Evolutionary conservation across 2,797 vertebrate species (phyloP).

Genomic region (Lophotriccus pileatus): DNA sequence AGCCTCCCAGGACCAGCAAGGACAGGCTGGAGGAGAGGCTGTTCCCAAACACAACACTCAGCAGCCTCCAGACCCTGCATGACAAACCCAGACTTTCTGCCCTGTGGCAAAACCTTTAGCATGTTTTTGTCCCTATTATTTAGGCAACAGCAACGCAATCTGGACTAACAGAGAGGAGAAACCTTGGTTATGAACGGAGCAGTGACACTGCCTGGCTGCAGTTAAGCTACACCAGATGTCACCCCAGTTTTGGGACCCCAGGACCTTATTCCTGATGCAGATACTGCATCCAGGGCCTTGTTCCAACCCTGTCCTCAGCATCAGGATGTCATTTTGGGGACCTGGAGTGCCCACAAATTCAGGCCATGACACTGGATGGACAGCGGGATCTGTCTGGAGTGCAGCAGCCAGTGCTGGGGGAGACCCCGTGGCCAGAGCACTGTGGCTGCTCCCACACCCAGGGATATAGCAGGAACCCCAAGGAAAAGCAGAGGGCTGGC

Average conservation of each 20-base stretch:
- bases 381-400: background rate
- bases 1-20: background rate
- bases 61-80: background rate
- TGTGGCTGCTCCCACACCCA: background rate
- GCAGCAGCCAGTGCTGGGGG: background rate
- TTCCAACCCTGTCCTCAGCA: background rate
- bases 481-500: background rate
- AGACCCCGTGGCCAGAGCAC: fast-evolving
- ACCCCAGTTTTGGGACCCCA: background rate
- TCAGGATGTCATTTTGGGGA: background rate
- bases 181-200: fast-evolving
- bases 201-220: fast-evolving
- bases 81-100: background rate
- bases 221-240: background rate
- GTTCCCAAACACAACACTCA: background rate
- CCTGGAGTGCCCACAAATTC: background rate
- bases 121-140: background rate
- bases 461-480: fast-evolving
- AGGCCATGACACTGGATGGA: background rate
- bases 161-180: background rate
- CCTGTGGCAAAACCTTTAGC: fast-evolving
- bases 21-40: background rate
- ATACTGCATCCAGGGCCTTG: fast-evolving
- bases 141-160: background rate
- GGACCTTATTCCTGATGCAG: fast-evolving